Base-by-base conservation (phyloP, 2,113 vertebrate genomes). In the Meriones unguiculatus region DNA sequence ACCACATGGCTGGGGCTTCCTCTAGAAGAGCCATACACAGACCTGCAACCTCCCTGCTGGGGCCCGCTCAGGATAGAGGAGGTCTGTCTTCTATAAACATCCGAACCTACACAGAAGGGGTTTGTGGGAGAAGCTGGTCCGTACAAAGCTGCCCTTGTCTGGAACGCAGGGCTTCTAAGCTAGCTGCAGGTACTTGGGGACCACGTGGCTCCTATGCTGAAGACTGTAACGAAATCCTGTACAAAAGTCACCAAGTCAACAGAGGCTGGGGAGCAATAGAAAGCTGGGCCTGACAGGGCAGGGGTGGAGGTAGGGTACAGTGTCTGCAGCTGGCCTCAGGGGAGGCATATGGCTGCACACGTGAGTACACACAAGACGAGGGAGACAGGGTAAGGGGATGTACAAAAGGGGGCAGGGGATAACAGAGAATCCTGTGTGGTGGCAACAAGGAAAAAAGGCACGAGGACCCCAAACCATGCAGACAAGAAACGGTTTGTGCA, bases 381-480 rank as follows among this genome's bases (percentile, higher is more conserved):
- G 97, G 98, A 97, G 98, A 95, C 97, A 38, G 91, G 96, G 97
- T 50, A 91, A 86, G 96, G 32, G 88, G 93, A 67, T 76, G 91
- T 97, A 98, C 97, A 98, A 99, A 98, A 97, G 96, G 97, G 97
- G 98, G 98, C 98, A 97, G 97, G 97, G 95, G 95, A 97, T 77
- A 91, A 98, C 95, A 76, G 96, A 76, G 96, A 97, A 96, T 97
- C 50, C 95, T 97, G 62, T 88, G 98, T 93, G 97, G 98, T 96
- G 73, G 97, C 97, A 97, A 98, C 95, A 97, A 97, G 95, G 98
- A 95, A 97, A 98, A 99, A 99, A 99, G 99, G 99, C 99, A 98
- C 99, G 97, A 98, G 87, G 98, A 98, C 95, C 98, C 87, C 97
- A 98, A 98, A 98, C 97, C 99, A 99, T 99, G 99, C 99, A 99